Base-by-base conservation (phyloP, 2,888 invertebrate genomes). In the Opisthograptis luteolata region DNA sequence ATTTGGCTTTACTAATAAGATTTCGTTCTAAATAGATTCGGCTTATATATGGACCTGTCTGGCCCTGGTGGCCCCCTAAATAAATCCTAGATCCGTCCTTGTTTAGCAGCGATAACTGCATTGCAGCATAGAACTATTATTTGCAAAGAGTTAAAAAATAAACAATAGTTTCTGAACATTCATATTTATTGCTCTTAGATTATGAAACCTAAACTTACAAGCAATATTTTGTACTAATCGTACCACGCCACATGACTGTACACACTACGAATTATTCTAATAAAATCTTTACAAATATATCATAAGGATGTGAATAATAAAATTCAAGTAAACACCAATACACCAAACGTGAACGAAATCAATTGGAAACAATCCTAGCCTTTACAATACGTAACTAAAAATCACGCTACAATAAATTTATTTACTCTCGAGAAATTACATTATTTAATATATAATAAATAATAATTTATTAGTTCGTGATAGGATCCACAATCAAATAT, bases 211-310 rank as follows among this genome's bases (percentile, higher is more conserved):
- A 81, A 81, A 84, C 77, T 81, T 79, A 79, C 72, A 82, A 76
- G 79, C 82, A 81, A 80, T 78, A 80, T 70, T 86, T 89, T 89
- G 88, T 89, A 88, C 88, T 87, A 83, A 76, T 79, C 66, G 82
- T 86, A 87, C 85, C 81, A 83, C 81, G 75, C 74, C 77, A 84
- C 70, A 66, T 76, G 67, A 81, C 81, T 78, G 70, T 75, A 75
- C 68, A 73, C 59, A 70, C 73, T 72, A 72, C 50, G 32, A 43
- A 49, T 43, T 51, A 49, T 37, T 42, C 50, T 58, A 69, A 59
- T 63, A 68, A 61, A 70, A 59, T 66, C 59, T 62, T 68, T 66
- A 60, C 59, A 64, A 58, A 62, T 61, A 62, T 61, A 62, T 55
- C 45, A 60, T 54, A 45, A 49, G 50, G 24, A 53, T 31, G 57